Evolutionary conservation across 2,888 invertebrate species (phyloP), one percentile per base, ranked within the genome.

Genomic region (Oxycera nigricornis): DNA sequence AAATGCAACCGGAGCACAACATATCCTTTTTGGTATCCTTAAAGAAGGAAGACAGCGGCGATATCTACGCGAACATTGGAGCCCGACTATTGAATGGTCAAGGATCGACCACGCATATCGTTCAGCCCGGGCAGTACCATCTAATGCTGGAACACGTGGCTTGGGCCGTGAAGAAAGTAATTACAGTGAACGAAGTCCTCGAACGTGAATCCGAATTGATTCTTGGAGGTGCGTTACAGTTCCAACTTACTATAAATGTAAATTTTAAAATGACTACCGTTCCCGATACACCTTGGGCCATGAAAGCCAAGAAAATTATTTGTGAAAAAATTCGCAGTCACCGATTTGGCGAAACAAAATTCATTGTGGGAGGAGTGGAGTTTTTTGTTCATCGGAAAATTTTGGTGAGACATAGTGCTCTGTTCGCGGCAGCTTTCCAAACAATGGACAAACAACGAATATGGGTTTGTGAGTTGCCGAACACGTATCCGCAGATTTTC

Each of bases 401-500:
- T n/a, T 30, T 59, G n/a, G 6, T 28, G 20, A 2, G 30, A 17
- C 26, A 59, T 59, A n/a, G n/a, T 28, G 7, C n/a, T 14, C 14
- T 28, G 2, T 59, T 59, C 30, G 24, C 2, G 4, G 17, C 17
- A 3, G 24, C 24, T 55, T 55, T 55, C 24, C 2, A 14, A 1
- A 24, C 20, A 9, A n/a, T 59, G 2, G 59, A 59, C 4, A 3
- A 2, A n/a, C 7, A 4, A 14, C n/a, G 22, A 28, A 9, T 14
- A 11, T 30, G 2, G 2, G 14, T n/a, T 3, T 59, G 22, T 28
- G 59, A 28, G n/a, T 14, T 59, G n/a, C 59, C 59, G n/a, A n/a
- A 59, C n/a, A 59, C n/a, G 14, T 59, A 59, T 28, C 59, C 59
- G 1, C 59, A 59, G 17, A 28, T 22, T n/a, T 59, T 59, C 22